Evolutionary conservation across 1,140 invertebrate genomes (phyloP), one percentile per base, ranked within the genome.

Genomic region (Tribolium madens): DNA sequence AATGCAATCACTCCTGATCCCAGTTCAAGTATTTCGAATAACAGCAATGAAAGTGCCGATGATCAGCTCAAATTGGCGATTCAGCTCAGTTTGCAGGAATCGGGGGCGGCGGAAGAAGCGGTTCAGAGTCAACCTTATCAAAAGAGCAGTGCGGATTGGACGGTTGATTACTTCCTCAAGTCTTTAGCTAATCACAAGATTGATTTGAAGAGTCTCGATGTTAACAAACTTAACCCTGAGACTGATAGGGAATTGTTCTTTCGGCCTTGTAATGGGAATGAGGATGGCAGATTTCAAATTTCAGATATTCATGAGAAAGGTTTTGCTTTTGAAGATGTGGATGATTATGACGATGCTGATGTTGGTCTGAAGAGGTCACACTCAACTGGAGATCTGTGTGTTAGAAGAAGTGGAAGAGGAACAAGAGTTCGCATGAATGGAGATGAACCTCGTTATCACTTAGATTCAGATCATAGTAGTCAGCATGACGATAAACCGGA

Each of bases 151-250:
- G 88, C 88, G 0, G 88, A 89, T 76, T 81, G 88, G 31, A 88
- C 88, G 2, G 88, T 90, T 2, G 88, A 89, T 76, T 89, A 88
- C 81, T 89, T 89, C 78, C 79, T 89, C 12, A 89, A 89, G 81
- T 88, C 87, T 21, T 77, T 90, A 21, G 87, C 87, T 0, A 87
- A 86, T 75, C 83, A 84, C 33, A 85, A 83, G 33, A 84, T 86
- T 21, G 85, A 86, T 75, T 75, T 86, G n/a, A 84, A 84, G 71
- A 78, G 78, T 70, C 75, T 85, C 31, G 77, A 80, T 60, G 72
- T 80, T 12, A 78, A 77, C 52, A 78, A 78, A 52, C 48, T 80
- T 3, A 73, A 76, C 21, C 76, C 72, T 42, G 84, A 83, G 12
- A 69, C 70, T n/a, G 83, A 83, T 10, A 77, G 80, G 70, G 83